Evolutionary conservation across 1,140 invertebrate genomes (phyloP), one percentile per base, ranked within the genome.

Genomic region (Anadara kagoshimensis): DNA sequence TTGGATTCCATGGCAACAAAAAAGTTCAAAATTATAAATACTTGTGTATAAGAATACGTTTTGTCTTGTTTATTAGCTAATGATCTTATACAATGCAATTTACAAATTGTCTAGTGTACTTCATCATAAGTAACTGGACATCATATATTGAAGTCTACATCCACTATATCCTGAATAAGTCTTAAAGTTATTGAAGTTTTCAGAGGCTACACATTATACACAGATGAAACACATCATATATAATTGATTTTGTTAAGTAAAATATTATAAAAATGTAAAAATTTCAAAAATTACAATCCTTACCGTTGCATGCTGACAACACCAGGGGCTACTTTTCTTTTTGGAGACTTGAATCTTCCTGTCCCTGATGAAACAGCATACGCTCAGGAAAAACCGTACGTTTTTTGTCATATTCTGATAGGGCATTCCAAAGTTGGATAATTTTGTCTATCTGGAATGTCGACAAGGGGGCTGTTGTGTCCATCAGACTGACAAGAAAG

Each of bases 241-340:
- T 29, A 16, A 26, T 26, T n/a, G 10, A 26, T 29, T n/a, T n/a
- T 36, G 36, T 16, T 10, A 36, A 36, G 11, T 12, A 14, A 59
- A 36, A 59, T 41, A 29, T 36, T 7, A 14, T 59, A 14, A 14
- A 29, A 29, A 14, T 12, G 26, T 14, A 29, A 36, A 10, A 59
- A 51, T 18, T 16, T 51, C 49, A 18, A 16, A 51, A 51, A 51
- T 51, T 18, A 18, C 20, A 29, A 10, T 1, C 14, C n/a, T 56
- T 36, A 67, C 64, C 66, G 43, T 45, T 58, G 36, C 44, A 69
- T 69, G 43, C 66, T 69, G 14, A 22, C 24, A 8, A 69, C 68
- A 20, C 68, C 68, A 49, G 41, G 59, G n/a, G 68, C 59, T 11
- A 70, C 56, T 26, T 61, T 51, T 63, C 62, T 70, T 58, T 44